Evolutionary conservation across 53 echinoderm and acorn worm species (phyloP).

Genomic region (Temnopleurus reevesii): DNA sequence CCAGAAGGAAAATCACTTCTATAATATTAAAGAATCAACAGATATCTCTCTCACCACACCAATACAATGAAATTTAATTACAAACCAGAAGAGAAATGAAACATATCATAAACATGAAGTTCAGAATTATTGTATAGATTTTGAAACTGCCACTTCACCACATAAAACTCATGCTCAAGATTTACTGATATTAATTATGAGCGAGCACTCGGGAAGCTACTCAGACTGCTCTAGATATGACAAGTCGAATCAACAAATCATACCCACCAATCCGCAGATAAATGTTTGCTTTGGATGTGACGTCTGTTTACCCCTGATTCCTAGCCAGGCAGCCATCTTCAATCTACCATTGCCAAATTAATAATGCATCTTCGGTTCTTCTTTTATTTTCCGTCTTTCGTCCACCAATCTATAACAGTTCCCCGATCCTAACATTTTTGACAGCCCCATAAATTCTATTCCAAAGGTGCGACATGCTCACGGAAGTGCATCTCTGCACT

Average conservation of each 20-base stretch:
- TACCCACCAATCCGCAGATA: neutral
- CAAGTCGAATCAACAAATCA: constrained; percentile 21
- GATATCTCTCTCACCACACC: too few relatives aligned
- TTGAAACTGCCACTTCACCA: too few relatives aligned
- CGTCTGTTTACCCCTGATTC: constrained; percentile 7
- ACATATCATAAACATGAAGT: too few relatives aligned
- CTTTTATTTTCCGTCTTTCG: neutral
- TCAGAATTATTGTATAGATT: too few relatives aligned
- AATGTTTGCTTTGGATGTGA: constrained; percentile 24
- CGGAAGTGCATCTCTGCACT: neutral
- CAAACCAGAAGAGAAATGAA: neutral
- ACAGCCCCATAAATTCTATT: constrained; percentile 2
- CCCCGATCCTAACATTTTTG: neutral
- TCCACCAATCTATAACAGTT: neutral
- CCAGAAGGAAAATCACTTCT: too few relatives aligned
- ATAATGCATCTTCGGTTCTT: neutral
- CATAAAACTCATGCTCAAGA: neutral
- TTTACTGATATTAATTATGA: constrained; percentile 29
- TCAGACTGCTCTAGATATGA: neutral
- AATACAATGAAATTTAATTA: too few relatives aligned
- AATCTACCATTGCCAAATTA: neutral
- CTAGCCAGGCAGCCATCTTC: neutral
- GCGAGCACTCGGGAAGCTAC: neutral
- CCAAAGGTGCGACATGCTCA: neutral
- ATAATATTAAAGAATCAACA: too few relatives aligned